Base-by-base conservation (phyloP, 2,888 invertebrate species). In the Ryuthela nishihirai region DNA sequence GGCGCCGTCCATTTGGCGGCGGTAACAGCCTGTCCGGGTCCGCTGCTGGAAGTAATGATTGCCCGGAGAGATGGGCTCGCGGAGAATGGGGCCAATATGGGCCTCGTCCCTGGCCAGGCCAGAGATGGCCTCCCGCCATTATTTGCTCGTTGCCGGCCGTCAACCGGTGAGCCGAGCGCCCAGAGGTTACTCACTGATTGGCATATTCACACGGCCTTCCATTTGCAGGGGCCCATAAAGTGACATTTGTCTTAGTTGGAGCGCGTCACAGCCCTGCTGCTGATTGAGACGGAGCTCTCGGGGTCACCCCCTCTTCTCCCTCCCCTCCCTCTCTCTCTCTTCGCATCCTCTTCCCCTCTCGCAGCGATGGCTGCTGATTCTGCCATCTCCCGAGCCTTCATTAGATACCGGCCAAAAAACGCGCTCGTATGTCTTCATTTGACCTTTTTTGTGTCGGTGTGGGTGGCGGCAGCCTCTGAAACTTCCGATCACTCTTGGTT, bases 381-480 rank as follows among this genome's bases (percentile, higher is more conserved):
- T n/a, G n/a, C 26, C 54, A 45, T 53, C 54, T 54, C 41, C 43
- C 49, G 40, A 41, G 46, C 58, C 58, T 52, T 58, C 58, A 58
- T 58, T 58, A 58, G 58, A 58, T 52, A 42, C 42, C 50, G 52
- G 46, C 58, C 58, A 42, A 58, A 58, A 58, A 58, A 58, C 58
- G 50, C 46, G 43, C 48, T 58, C 58, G 52, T 58, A 58, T 52
- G 58, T 58, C 58, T 58, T 58, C 58, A 58, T 58, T 58, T 58
- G 58, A 52, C 36, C 26, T 26, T 50, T 50, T 50, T 56, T 49
- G 49, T 49, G 55, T 49, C 55, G 40, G 40, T 21, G 45, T 56
- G 48, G 54, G 48, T 55, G 54, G 48, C 44, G 41, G 41, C 29
- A 7, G 29, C 7, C 44, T 40, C 42, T 41, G 52, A 52, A 58